phyloP scores from a whole-genome alignment of 2,113 vertebrate genomes.

The Prunella fulvescens region DNA sequence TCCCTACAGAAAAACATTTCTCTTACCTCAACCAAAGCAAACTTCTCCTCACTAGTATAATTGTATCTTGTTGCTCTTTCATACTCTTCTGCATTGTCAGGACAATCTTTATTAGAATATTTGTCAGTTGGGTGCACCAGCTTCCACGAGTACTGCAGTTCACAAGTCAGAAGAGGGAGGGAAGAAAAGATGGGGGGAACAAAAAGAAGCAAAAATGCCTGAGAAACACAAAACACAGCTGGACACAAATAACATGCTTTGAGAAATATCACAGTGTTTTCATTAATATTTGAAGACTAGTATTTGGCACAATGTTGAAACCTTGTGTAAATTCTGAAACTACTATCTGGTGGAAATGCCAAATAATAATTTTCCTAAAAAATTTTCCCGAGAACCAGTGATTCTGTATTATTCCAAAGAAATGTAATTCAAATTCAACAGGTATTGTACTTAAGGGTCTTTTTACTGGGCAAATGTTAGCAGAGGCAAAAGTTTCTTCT shows the following conservation, averaged over 20 bases:
- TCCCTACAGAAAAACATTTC: not conserved
- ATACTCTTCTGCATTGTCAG: slow-evolving; percentile 87
- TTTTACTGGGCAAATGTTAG: not conserved
- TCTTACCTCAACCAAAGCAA: slow-evolving; percentile 86
- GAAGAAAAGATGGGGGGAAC: not conserved
- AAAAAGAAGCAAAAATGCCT: not conserved
- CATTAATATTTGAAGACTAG: not conserved
- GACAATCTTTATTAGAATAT: slow-evolving; percentile 90
- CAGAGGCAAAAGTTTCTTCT: not conserved
- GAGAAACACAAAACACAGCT: not conserved
- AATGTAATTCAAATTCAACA: not conserved
- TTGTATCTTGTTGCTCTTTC: slow-evolving; percentile 89
- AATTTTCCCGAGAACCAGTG: not conserved
- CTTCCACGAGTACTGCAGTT: slow-evolving; percentile 85
- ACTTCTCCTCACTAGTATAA: slow-evolving; percentile 88
- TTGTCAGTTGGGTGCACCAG: slow-evolving; percentile 89
- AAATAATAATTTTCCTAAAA: not conserved
- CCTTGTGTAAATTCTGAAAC: not conserved
- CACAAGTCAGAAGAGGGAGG: not conserved
- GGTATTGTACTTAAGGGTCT: not conserved
- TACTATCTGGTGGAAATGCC: not conserved
- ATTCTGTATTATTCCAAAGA: not conserved
- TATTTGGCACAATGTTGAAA: not conserved
- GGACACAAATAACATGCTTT: not conserved
- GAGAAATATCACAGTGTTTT: not conserved